A percentile compares a stretch with the other conserved stretches of the same genome.
These are phyloP conservation scores for Mionectes olivaceus DNA, from an alignment of 2,797 vertebrate species.

Conservation along the genomic window DNA sequence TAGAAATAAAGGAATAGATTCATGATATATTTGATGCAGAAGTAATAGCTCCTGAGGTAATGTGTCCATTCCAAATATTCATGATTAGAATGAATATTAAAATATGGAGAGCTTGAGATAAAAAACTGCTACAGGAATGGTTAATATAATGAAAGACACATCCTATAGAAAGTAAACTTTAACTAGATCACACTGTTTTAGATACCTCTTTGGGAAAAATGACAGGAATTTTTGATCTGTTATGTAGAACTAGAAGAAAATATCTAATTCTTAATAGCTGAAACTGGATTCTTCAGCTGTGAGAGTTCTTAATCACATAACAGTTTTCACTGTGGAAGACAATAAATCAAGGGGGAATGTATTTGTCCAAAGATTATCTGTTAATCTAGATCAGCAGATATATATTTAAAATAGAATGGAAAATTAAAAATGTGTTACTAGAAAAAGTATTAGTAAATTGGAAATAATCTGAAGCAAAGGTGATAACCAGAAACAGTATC, in stretches of 20 bases:
- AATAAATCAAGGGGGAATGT: not conserved
- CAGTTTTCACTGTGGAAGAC: not conserved
- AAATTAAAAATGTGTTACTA: not conserved
- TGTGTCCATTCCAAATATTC: not conserved
- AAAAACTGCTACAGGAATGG: not conserved
- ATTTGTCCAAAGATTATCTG: not conserved
- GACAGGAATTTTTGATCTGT: not conserved
- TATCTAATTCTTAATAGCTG: not conserved
- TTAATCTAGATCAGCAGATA: not conserved
- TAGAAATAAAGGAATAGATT: not conserved
- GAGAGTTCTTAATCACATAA: not conserved
- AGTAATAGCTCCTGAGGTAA: not conserved
- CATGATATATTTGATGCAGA: not conserved
- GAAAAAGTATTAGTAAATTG: not conserved
- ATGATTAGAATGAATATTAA: not conserved
- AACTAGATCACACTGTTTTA: not conserved
- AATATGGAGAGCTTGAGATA: not conserved
- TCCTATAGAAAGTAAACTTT: not conserved
- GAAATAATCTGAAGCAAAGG: not conserved
- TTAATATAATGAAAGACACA: not conserved
- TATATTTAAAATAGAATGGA: not conserved
- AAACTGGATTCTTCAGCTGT: not conserved
- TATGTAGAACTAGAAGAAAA: not conserved
- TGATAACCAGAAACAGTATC: not conserved
- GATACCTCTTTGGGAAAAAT: not conserved